Conservation (phyloP, 2,888 invertebrate genomes). For the Auanema sp. region DNA sequence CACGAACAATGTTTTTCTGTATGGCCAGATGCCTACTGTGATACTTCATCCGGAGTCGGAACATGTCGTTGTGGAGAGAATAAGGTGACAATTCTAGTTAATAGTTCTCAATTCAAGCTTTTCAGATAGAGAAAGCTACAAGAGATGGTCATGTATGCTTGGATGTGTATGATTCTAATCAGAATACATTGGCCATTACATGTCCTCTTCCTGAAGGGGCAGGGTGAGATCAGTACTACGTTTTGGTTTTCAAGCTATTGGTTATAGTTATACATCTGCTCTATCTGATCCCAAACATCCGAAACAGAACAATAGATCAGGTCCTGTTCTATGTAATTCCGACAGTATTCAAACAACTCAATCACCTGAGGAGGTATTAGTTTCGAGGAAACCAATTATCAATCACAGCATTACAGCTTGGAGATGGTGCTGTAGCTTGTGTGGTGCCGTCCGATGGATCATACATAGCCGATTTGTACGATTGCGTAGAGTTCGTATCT, state of each 20-base stretch:
- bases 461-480: constrained; percentile 51
- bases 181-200: constrained; percentile 51
- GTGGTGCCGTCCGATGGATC: constrained; percentile 48
- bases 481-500: constrained; percentile 53
- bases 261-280: constrained; percentile 42
- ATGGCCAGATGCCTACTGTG: constrained; percentile 56
- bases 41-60: constrained; percentile 50
- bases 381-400: no score
- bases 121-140: constrained; percentile 44
- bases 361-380: constrained; percentile 36
- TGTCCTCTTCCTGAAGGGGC: constrained; percentile 56
- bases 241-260: not conserved
- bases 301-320: constrained; percentile 44
- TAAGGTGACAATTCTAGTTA: constrained; percentile 24
- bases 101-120: not conserved
- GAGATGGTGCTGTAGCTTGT: constrained; percentile 48
- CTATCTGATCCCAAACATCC: constrained; percentile 52
- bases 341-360: constrained; percentile 42
- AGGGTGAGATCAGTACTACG: constrained; percentile 21
- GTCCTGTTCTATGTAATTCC: constrained; percentile 51
- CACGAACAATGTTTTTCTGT: constrained; percentile 53
- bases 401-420: constrained; percentile 29
- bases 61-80: constrained; percentile 54
- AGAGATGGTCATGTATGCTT: constrained; percentile 53
- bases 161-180: constrained; percentile 50